Percentiles rank a stretch among this genome's conserved stretches.
Evolutionary conservation across 2,888 invertebrate species (phyloP).

Genomic region (Erebia ligea): DNA sequence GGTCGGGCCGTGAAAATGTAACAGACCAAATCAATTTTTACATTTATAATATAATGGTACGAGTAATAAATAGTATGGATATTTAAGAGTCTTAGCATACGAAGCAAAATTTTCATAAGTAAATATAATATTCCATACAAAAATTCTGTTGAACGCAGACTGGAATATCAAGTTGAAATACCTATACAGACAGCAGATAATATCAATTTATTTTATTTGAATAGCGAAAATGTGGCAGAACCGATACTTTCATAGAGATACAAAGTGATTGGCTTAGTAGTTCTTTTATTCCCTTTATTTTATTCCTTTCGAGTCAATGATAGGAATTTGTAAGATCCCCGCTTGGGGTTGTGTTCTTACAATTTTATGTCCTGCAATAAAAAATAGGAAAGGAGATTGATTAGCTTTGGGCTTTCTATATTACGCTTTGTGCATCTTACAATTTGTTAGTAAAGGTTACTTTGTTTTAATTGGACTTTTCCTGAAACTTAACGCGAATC

Average conservation of each 20-base stretch:
- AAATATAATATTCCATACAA: not conserved
- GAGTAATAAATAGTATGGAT: too few species aligned
- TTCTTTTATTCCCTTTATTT: constrained; percentile 9
- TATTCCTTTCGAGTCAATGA: constrained; percentile 16
- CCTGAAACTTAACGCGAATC: too few species aligned
- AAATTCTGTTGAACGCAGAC: not conserved
- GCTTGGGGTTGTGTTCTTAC: constrained; percentile 13
- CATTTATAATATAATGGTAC: too few species aligned
- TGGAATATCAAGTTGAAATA: constrained; percentile 1
- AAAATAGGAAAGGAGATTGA: too few species aligned
- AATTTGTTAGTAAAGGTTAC: too few species aligned
- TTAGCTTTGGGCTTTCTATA: too few species aligned
- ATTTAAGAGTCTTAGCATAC: not conserved
- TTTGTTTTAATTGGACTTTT: too few species aligned
- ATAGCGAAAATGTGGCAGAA: not conserved
- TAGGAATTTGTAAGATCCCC: constrained; percentile 28
- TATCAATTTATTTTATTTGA: constrained; percentile 9
- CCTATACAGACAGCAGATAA: not conserved
- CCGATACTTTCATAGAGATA: not conserved
- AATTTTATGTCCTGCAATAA: constrained; percentile 21
- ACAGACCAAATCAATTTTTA: too few species aligned
- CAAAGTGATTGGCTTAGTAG: constrained; percentile 15
- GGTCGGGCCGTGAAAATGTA: too few species aligned
- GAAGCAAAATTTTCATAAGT: not conserved
- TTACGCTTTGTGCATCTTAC: too few species aligned